A percentile compares a stretch with the other conserved stretches of the same genome.
Conservation (phyloP, 2,888 invertebrate genomes). For the Metalampra italica region DNA sequence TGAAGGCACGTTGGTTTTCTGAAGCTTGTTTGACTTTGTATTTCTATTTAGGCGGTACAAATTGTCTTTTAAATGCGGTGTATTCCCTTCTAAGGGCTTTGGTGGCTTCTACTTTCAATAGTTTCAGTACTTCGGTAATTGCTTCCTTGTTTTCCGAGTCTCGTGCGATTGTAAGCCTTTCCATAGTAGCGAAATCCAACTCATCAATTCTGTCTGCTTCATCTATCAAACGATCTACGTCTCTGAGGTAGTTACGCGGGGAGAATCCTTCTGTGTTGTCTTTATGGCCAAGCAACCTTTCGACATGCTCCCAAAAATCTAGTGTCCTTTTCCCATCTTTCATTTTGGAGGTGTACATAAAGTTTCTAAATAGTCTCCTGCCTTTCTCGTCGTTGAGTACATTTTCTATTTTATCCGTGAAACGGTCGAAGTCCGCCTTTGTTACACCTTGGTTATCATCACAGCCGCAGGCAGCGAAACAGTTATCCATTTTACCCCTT, state of each 20-base stretch:
- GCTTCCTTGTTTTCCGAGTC: slow-evolving; percentile 53
- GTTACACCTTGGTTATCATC: slow-evolving; percentile 62
- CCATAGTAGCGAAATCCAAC: slow-evolving; percentile 64
- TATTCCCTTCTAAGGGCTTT: slow-evolving; percentile 63
- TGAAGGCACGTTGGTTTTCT: slow-evolving; percentile 29
- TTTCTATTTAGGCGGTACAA: slow-evolving; percentile 38
- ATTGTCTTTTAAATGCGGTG: slow-evolving; percentile 53
- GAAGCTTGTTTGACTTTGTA: slow-evolving; percentile 2
- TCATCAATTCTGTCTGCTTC: slow-evolving; percentile 65
- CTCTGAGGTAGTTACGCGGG: slow-evolving; percentile 43
- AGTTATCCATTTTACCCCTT: slow-evolving; percentile 63
- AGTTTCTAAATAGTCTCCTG: slow-evolving; percentile 63
- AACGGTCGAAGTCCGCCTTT: slow-evolving; percentile 70
- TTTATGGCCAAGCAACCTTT: slow-evolving; percentile 49
- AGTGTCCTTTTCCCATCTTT: slow-evolving; percentile 54
- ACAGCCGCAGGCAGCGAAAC: slow-evolving; percentile 70
- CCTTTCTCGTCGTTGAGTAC: slow-evolving; percentile 69
- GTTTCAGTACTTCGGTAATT: slow-evolving; percentile 49
- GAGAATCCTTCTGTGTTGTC: slow-evolving; percentile 51
- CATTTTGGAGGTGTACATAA: slow-evolving; percentile 64
- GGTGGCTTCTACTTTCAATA: slow-evolving; percentile 57
- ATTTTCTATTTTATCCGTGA: slow-evolving; percentile 73
- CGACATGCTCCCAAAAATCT: slow-evolving; percentile 64
- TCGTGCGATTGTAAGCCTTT: slow-evolving; percentile 48
- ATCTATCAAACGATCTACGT: slow-evolving; percentile 52